A percentile compares a stretch with the other conserved stretches of the same genome.
Conservation (phyloP, 2,113 vertebrate genomes). For the Sitta europaea region DNA sequence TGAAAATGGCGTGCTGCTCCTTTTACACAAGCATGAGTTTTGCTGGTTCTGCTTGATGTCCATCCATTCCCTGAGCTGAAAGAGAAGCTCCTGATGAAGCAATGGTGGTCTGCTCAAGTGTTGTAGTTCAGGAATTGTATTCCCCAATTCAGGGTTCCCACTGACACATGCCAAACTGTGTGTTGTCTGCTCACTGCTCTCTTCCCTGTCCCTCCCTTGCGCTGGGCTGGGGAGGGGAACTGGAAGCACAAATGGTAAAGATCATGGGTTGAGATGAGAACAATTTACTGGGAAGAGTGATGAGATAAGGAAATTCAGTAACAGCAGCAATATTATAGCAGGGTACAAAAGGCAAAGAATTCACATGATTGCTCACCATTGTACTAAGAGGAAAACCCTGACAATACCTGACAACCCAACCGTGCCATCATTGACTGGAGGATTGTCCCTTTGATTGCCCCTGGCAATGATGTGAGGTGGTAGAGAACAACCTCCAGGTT, state of each 20-base stretch:
- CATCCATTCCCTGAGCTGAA: not conserved
- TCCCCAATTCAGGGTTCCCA: not conserved
- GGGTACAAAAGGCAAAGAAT: not conserved
- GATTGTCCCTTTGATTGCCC: rapidly evolving
- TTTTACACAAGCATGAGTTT: not conserved
- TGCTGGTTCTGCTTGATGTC: not conserved
- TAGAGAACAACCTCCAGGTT: not conserved
- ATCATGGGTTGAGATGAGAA: not conserved
- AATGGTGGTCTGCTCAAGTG: not conserved
- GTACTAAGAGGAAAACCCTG: not conserved
- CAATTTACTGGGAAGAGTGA: not conserved
- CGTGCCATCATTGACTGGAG: rapidly evolving
- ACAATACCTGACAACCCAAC: rapidly evolving
- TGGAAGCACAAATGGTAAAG: not conserved
- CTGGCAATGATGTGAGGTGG: not conserved
- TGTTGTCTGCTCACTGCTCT: rapidly evolving
- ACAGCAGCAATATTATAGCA: not conserved
- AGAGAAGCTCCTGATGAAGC: not conserved
- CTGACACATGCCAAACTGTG: not conserved
- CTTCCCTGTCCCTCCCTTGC: not conserved
- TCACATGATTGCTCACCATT: not conserved
- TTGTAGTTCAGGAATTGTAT: not conserved
- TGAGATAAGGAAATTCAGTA: not conserved
- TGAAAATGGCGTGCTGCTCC: not conserved
- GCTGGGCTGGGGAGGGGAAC: not conserved